Base-by-base conservation (phyloP, 1,140 invertebrate species). In the Plodia interpunctella region DNA sequence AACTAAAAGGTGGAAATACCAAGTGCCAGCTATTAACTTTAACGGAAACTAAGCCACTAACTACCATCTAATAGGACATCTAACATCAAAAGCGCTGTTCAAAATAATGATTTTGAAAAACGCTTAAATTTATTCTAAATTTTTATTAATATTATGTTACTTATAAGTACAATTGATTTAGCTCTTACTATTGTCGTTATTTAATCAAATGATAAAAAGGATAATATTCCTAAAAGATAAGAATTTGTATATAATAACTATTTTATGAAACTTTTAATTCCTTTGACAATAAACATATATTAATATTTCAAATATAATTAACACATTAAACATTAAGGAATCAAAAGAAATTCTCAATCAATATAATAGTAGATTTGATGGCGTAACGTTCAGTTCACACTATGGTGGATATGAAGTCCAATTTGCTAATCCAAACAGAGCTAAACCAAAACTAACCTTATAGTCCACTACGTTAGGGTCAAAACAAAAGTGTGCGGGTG, bases 401-500 rank as follows among this genome's bases (percentile, higher is more conserved):
- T n/a, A n/a, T n/a, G n/a, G n/a, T n/a, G n/a, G n/a, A n/a, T n/a
- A n/a, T n/a, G n/a, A n/a, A n/a, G n/a, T n/a, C n/a, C n/a, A n/a
- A n/a, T n/a, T n/a, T n/a, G n/a, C n/a, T n/a, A n/a, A n/a, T n/a
- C n/a, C 21, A 25, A 84, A 75, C 87, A 77, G 83, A 89, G 85
- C 83, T 77, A 56, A 66, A 75, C 58, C 73, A 76, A 76, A 77
- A 84, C 81, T 74, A 84, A 87, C 82, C 81, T 84, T 78, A 70
- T 72, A 13, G 38, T 73, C 76, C 63, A 76, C 80, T 80, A 84
- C 72, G 54, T 70, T 72, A 72, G 80, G 85, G 83, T 76, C 49
- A 80, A 83, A 87, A 79, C 55, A 85, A 88, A 90, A 88, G 69
- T 62, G 87, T 90, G 88, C 83, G 86, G 83, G 86, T 78, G 86